These are phyloP conservation scores for Melitaea athalia DNA, from an alignment of 2,888 invertebrate genomes.

Conservation along the genomic window DNA sequence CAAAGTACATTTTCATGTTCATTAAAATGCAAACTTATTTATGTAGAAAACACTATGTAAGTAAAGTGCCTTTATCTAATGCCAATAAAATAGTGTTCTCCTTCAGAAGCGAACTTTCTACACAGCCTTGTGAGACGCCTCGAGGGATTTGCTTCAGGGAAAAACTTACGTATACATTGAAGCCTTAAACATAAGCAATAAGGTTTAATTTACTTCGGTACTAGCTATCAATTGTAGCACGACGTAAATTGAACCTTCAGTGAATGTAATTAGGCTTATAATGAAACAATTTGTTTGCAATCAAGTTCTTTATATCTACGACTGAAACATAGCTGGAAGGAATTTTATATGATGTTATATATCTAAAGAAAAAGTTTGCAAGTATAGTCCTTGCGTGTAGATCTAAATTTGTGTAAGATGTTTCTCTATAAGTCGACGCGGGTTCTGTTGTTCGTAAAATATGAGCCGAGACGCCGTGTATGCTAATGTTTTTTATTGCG, in stretches of 20 bases:
- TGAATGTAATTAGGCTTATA: constrained; percentile 63
- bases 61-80: constrained; percentile 39
- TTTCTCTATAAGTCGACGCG: constrained; percentile 10
- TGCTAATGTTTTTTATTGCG: constrained; percentile 68
- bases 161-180: constrained; percentile 19
- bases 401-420: constrained; percentile 8
- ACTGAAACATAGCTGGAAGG: constrained; percentile 47
- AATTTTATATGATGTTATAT: constrained; percentile 48
- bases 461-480: constrained; percentile 53
- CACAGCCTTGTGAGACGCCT: constrained; percentile 56
- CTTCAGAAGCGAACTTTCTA: constrained; percentile 58
- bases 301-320: constrained; percentile 45
- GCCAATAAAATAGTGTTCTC: constrained; percentile 59
- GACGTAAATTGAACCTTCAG: constrained; percentile 61
- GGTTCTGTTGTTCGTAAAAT: constrained; percentile 56
- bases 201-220: constrained; percentile 53
- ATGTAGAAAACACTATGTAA: neutral
- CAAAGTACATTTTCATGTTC: neutral
- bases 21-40: neutral
- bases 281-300: constrained; percentile 66
- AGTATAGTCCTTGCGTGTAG: constrained; percentile 3
- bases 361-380: constrained; percentile 8
- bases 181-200: constrained; percentile 39
- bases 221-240: constrained; percentile 29
- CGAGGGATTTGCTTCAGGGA: constrained; percentile 25